These are phyloP conservation scores for Dicrostonyx torquatus DNA, from an alignment of 2,797 vertebrate genomes.

Conservation along the genomic window DNA sequence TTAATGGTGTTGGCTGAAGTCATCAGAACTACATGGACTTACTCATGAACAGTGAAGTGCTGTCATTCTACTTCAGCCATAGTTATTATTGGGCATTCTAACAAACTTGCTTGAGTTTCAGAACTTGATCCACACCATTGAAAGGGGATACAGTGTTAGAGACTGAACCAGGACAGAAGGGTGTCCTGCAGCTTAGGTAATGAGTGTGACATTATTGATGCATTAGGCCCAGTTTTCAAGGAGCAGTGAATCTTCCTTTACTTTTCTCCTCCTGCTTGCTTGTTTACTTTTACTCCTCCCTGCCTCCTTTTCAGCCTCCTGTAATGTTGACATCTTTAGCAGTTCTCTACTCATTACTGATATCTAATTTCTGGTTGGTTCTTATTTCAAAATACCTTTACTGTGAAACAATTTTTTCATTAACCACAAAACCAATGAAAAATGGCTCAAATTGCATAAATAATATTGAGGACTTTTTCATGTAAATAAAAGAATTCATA, in stretches of 20 bases:
- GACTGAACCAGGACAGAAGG: neutral
- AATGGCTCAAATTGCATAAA: neutral
- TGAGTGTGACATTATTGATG: neutral
- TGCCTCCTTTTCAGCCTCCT: neutral
- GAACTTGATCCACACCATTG: neutral
- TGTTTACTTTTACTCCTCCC: neutral
- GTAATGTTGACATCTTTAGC: neutral
- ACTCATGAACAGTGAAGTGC: neutral
- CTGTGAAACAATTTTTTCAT: slow-evolving; percentile 36
- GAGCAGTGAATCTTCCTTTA: neutral
- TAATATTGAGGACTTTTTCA: neutral
- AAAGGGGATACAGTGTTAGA: neutral
- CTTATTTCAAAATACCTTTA: neutral
- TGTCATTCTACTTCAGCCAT: neutral
- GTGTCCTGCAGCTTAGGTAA: neutral
- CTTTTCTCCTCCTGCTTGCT: neutral
- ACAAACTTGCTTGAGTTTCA: neutral
- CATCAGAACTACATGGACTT: neutral
- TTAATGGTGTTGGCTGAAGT: neutral
- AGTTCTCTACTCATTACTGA: neutral
- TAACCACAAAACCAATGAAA: neutral
- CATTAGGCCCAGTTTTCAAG: neutral
- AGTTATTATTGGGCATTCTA: neutral
- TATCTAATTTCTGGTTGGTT: slow-evolving; percentile 18
- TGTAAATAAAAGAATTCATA: neutral